A percentile compares a stretch with the other conserved stretches of the same genome.
These are phyloP conservation scores for Fregata magnificens DNA, from an alignment of 2,113 vertebrate species.

Conservation along the genomic window DNA sequence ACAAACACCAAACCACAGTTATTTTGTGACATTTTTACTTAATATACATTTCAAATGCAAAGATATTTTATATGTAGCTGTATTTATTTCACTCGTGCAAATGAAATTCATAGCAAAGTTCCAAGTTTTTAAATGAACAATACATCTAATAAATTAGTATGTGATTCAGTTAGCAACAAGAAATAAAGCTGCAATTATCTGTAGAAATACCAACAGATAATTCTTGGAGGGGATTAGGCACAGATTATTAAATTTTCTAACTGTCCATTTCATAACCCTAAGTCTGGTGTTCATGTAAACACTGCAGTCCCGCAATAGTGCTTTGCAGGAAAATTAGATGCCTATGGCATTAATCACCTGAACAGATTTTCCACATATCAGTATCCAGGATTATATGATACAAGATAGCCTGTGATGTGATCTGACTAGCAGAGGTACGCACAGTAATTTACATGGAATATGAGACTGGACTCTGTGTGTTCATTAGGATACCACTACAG, in stretches of 20 bases:
- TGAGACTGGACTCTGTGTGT: not conserved
- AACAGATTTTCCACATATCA: not conserved
- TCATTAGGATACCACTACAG: not conserved
- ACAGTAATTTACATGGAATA: not conserved
- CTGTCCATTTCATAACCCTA: not conserved
- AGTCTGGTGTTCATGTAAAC: not conserved
- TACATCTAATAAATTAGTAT: not conserved
- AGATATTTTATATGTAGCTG: not conserved
- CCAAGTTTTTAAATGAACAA: not conserved
- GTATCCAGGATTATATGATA: constrained; percentile 15
- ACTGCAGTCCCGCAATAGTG: not conserved
- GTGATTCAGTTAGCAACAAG: not conserved
- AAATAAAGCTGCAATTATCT: constrained; percentile 8
- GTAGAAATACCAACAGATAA: not conserved
- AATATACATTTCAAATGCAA: not conserved
- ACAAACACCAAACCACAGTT: not conserved
- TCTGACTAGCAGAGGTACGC: not conserved
- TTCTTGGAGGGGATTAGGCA: not conserved
- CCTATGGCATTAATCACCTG: not conserved
- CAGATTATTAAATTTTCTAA: constrained; percentile 28
- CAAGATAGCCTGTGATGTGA: not conserved
- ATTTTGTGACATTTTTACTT: not conserved
- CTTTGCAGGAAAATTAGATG: not conserved
- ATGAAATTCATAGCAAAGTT: not conserved
- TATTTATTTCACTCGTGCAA: not conserved